Percentiles rank a stretch among this genome's conserved stretches.
Conservation (phyloP, 2,113 vertebrate species). For the Pandion haliaetus region DNA sequence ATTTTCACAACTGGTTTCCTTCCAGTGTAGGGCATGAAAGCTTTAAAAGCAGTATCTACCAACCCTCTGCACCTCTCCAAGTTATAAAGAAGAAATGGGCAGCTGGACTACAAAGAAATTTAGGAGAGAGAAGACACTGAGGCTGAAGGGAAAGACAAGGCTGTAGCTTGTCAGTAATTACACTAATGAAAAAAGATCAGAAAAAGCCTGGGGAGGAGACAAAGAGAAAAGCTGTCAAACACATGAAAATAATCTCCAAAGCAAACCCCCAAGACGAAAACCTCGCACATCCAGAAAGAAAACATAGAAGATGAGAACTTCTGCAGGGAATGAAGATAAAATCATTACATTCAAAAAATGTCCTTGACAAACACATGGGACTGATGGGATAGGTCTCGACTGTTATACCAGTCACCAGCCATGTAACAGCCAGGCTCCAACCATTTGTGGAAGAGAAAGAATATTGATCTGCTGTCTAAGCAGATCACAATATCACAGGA, state of each 20-base stretch:
- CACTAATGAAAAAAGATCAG: not conserved
- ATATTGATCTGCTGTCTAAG: not conserved
- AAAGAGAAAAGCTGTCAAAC: not conserved
- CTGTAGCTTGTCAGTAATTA: not conserved
- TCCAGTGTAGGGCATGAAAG: not conserved
- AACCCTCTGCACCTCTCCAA: not conserved
- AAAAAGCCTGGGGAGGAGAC: not conserved
- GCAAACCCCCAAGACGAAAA: not conserved
- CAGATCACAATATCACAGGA: not conserved
- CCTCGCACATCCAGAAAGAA: not conserved
- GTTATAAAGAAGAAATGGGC: not conserved
- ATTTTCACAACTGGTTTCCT: not conserved
- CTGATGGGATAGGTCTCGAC: not conserved
- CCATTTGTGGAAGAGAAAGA: not conserved
- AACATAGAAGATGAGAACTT: not conserved
- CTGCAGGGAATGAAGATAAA: not conserved
- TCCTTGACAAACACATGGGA: not conserved
- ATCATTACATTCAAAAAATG: rapidly evolving
- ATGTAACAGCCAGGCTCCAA: not conserved
- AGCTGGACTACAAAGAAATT: not conserved
- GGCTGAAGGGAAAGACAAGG: not conserved
- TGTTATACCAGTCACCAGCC: rapidly evolving
- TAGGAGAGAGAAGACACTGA: not conserved
- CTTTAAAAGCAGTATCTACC: not conserved
- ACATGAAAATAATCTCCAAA: not conserved